phyloP scores from a whole-genome alignment of 1,140 invertebrate species.

The Eufriesea mexicana region DNA sequence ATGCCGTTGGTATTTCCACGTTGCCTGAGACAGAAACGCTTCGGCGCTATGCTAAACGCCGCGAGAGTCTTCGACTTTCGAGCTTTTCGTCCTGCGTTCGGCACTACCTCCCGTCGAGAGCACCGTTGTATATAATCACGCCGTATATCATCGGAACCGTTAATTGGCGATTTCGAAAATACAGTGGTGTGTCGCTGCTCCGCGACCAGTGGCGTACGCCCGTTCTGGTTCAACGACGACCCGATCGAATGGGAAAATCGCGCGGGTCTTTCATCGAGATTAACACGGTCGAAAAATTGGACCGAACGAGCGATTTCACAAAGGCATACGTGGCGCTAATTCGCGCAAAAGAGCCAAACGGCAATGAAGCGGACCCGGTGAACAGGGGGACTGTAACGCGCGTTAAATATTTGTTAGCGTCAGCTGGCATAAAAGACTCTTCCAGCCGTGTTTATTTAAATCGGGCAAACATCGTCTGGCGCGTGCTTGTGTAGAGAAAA shows the following conservation, averaged over 20 bases:
- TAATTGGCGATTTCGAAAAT: not conserved
- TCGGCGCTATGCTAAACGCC: no score
- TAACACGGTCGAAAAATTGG: conserved; percentile 8
- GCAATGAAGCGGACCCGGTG: not conserved
- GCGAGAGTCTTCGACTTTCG: not conserved
- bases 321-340: not conserved
- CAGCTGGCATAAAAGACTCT: not conserved
- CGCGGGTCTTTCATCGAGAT: not conserved
- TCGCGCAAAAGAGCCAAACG: conserved; percentile 1
- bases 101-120: no score
- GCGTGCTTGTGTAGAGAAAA: not conserved
- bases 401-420: not conserved
- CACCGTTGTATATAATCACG: no score
- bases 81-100: not conserved
- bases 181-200: no score
- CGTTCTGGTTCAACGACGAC: conserved; percentile 7
- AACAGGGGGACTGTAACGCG: not conserved
- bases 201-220: not conserved
- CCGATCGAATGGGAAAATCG: not conserved
- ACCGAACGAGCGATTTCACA: conserved; percentile 9
- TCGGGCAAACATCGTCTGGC: not conserved
- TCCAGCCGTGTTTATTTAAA: not conserved
- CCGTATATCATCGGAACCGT: not conserved
- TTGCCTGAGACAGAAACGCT: not conserved
- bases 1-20: not conserved